Evolutionary conservation across 2,113 vertebrate species (phyloP).

Genomic region (Nibea albiflora): DNA sequence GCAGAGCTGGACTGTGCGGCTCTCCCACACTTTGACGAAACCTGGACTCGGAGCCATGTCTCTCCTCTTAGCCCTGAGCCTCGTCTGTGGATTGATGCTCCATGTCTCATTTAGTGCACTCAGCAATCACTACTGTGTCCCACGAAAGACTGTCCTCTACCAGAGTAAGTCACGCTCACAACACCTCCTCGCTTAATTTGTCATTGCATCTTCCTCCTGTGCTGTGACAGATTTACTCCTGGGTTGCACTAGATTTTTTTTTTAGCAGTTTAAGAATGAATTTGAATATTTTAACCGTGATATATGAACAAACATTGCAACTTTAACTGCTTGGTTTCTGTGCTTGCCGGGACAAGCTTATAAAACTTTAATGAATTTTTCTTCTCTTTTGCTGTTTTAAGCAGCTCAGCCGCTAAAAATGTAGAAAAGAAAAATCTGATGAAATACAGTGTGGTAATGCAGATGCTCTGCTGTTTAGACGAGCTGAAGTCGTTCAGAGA

Average conservation of each 20-base stretch:
- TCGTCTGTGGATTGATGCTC: conserved; percentile 73
- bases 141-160: conserved; percentile 77
- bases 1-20: conserved; percentile 60
- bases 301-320: conserved; percentile 4
- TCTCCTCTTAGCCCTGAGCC: conserved; percentile 60
- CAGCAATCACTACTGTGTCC: conserved; percentile 60
- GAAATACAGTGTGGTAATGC: conserved; percentile 15
- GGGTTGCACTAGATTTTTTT: not conserved
- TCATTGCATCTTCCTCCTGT: not conserved
- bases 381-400: conserved; percentile 28
- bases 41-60: conserved; percentile 75
- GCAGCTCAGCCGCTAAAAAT: not conserved
- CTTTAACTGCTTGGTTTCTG: conserved; percentile 18
- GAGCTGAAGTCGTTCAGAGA: conserved; percentile 75
- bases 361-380: conserved; percentile 34
- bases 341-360: not conserved
- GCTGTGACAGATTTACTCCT: not conserved
- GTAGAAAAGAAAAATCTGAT: not conserved
- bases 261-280: not conserved
- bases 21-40: conserved; percentile 40
- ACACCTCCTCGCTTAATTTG: not conserved
- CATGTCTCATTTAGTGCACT: conserved; percentile 41
- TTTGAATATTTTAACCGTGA: conserved; percentile 30
- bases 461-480: conserved; percentile 61
- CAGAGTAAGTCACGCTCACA: conserved; percentile 70